Base-by-base conservation (phyloP, 2,113 vertebrate species). In the Poecile atricapillus region DNA sequence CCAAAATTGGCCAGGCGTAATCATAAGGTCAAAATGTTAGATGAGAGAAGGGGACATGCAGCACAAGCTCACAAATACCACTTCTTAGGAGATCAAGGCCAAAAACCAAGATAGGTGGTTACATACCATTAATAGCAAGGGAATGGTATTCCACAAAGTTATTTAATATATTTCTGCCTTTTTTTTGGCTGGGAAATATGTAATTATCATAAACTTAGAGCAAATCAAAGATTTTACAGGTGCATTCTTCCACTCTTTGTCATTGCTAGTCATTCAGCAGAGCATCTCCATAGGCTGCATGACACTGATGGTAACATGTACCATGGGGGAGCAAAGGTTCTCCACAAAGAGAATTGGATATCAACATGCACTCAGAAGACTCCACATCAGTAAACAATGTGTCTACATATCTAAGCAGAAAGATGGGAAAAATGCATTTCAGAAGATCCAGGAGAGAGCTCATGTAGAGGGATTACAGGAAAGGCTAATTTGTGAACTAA, bases 251-350 rank as follows among this genome's bases (percentile, higher is more conserved):
- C 19, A 67, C n/a, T 22, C 21, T 52, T 63, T 71, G 28, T 30
- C 67, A 31, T 20, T 0, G 1, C 49, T 4, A 9, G 35, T 30
- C 17, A 33, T 43, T 52, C 21, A 41, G 58, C 11, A 90, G 39
- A 68, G 44, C 47, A 60, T 12, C 14, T 43, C 52, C 3, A 13
- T 35, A 9, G 37, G 52, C 37, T 46, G 52, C 37, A 41, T 47
- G 31, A n/a, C 33, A 19, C 60, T 46, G 52, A 37, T 0, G 2
- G 60, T 11, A 41, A 7, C 10, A 7, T 2, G 10, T 3, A 47
- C 5, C 7, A 62, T 16, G 3, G 31, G 11, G 15, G 28, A 77
- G 24, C 50, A 60, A 55, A 52, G 46, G 30, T 37, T 69, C 76
- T 68, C 53, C 46, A 52, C 58, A 30, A 15, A 43, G 18, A 56